Evolutionary conservation across 1,140 invertebrate species (phyloP).

Genomic region (Sinonovacula constricta): DNA sequence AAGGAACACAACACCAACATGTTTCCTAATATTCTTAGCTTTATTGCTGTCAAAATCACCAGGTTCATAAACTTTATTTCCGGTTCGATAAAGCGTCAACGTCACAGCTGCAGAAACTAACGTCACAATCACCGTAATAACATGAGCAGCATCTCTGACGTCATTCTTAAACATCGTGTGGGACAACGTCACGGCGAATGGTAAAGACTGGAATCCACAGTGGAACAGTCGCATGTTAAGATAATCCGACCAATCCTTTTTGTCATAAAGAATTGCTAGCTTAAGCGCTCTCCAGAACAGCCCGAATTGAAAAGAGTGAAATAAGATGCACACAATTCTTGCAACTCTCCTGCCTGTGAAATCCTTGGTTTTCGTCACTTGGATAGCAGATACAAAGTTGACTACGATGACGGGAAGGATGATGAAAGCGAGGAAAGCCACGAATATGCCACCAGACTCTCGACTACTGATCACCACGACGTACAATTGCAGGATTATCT

Average conservation of each 20-base stretch:
- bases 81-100: constrained; percentile 24
- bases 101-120: constrained; percentile 28
- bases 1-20: constrained; percentile 16
- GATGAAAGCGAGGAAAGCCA: constrained; percentile 27
- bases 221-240: constrained; percentile 42
- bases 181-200: constrained; percentile 23
- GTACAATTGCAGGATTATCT: constrained; percentile 36
- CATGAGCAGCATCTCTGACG: constrained; percentile 14
- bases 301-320: constrained; percentile 46
- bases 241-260: constrained; percentile 42
- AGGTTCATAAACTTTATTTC: constrained; percentile 12
- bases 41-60: constrained; percentile 19
- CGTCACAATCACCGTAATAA: constrained; percentile 23
- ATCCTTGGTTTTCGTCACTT: constrained; percentile 41
- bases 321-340: constrained; percentile 29
- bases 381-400: constrained; percentile 46
- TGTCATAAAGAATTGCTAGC: constrained; percentile 35
- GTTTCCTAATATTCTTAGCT: constrained; percentile 3
- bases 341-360: constrained; percentile 33
- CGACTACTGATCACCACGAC: constrained; percentile 22
- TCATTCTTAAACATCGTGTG: constrained; percentile 31
- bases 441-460: constrained; percentile 35
- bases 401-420: constrained; percentile 38
- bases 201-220: constrained; percentile 42
- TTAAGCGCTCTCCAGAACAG: constrained; percentile 37